phyloP scores from a whole-genome alignment of 2,888 invertebrate genomes.

The Brachylomia viminalis region DNA sequence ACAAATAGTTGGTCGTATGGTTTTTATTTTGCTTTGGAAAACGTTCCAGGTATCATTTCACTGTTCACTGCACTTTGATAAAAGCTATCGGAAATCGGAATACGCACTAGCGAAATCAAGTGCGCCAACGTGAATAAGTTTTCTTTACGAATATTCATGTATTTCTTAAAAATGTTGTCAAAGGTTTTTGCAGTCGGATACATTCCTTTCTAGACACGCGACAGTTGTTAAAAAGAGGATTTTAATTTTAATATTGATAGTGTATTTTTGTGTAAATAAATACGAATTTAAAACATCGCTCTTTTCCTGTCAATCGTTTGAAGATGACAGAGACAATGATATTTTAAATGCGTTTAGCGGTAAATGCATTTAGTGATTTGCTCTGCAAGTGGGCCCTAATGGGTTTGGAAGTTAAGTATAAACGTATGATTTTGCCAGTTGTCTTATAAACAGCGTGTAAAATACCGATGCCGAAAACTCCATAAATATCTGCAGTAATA shows the following conservation, averaged over 20 bases:
- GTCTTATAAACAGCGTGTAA: no score
- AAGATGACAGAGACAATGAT: no score
- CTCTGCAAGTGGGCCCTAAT: background rate
- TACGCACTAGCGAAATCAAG: background rate
- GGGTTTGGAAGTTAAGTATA: background rate
- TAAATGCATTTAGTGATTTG: no score
- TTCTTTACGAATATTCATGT: background rate
- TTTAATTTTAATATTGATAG: background rate
- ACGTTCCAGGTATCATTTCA: slow-evolving; percentile 28
- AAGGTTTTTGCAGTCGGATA: background rate
- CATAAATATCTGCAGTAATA: slow-evolving; percentile 5
- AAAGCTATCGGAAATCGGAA: slow-evolving; percentile 24
- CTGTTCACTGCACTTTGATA: slow-evolving; percentile 44
- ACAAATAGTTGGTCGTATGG: slow-evolving; percentile 20
- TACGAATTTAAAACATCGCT: no score
- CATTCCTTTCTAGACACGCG: background rate
- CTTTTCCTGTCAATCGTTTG: no score
- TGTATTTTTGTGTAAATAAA: background rate
- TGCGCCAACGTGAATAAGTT: background rate
- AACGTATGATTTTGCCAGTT: background rate
- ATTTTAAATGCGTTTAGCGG: no score
- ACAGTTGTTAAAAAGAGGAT: background rate
- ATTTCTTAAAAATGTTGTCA: background rate
- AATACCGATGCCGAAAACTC: background rate
- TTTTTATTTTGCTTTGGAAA: slow-evolving; percentile 23